Base-by-base conservation (phyloP, 2,113 vertebrate genomes). In the Pogona vitticeps region DNA sequence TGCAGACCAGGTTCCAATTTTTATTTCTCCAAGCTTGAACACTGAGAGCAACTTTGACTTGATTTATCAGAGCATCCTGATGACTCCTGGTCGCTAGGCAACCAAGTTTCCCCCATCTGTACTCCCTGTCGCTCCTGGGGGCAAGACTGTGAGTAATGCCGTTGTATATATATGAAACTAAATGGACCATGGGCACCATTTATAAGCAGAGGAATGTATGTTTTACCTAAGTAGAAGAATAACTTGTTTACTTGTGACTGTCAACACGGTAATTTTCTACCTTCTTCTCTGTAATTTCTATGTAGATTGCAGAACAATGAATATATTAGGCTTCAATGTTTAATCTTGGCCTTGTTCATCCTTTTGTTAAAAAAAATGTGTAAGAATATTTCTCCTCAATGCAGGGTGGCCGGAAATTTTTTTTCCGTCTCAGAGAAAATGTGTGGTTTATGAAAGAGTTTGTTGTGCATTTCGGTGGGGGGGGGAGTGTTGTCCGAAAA, bases 111-210 rank as follows among this genome's bases (percentile, higher is more conserved):
- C 94, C n/a, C 91, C 28, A n/a, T 46, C 63, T n/a, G 63, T 36
- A 3, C 56, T 61, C 58, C 18, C 14, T 46, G 26, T 63, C 36
- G 17, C 71, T 75, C 71, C 58, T 6, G 91, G 95, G 95, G 96
- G 92, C 93, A 91, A 94, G 93, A 92, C 94, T 92, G 95, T 89
- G 92, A 93, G 91, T 89, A 76, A 92, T 63, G 10, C 10, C 17
- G 95, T 93, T 95, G 93, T 95, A 94, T 95, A 92, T 94, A 82
- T 92, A 84, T 92, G 95, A 94, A 94, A 88, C 93, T 96, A 97
- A 97, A 95, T 89, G 95, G 96, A 93, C 96, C 95, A 73, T 73
- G 79, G 95, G 93, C 93, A 93, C 93, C 94, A 89, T 89, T 92
- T 91, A 56, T 84, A 75, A 42, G 70, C 36, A 31, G 17, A 3